These are phyloP conservation scores for Muntiacus muntjak DNA, from an alignment of 2,113 vertebrate genomes.

Conservation along the genomic window DNA sequence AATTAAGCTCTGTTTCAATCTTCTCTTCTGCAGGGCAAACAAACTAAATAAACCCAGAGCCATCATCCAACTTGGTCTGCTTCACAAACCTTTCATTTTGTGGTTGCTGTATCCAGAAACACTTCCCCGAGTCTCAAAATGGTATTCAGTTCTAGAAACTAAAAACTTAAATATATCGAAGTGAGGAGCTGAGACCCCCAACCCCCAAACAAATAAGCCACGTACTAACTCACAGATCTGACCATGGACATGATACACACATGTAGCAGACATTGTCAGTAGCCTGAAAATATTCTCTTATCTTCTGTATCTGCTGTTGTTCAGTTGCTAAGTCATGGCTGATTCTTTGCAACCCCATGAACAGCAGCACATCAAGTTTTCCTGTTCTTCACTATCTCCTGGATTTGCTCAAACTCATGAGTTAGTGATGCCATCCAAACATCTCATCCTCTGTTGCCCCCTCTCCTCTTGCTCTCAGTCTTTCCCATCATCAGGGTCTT, in stretches of 20 bases:
- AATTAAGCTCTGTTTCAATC: constrained; percentile 33
- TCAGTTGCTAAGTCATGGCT: background rate
- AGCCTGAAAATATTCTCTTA: background rate
- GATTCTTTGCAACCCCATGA: background rate
- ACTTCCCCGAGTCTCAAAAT: background rate
- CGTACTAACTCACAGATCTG: background rate
- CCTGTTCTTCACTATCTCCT: background rate
- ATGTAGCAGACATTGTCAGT: too few relatives aligned
- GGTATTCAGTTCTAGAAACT: background rate
- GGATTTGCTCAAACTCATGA: background rate
- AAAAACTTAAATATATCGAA: background rate
- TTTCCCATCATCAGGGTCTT: background rate
- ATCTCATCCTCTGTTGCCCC: background rate
- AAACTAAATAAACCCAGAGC: background rate
- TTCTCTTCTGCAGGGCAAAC: background rate
- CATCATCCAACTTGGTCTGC: background rate
- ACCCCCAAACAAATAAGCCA: background rate
- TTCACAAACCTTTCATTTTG: background rate
- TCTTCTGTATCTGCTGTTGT: background rate
- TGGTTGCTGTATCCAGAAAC: background rate
- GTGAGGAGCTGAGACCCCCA: background rate
- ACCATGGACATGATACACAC: background rate
- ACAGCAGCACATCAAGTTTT: background rate
- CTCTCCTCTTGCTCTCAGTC: background rate
- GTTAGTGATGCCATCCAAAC: background rate